These are phyloP conservation scores for Protobothrops flavoviridis DNA, from an alignment of 2,113 vertebrate species.

Conservation along the genomic window DNA sequence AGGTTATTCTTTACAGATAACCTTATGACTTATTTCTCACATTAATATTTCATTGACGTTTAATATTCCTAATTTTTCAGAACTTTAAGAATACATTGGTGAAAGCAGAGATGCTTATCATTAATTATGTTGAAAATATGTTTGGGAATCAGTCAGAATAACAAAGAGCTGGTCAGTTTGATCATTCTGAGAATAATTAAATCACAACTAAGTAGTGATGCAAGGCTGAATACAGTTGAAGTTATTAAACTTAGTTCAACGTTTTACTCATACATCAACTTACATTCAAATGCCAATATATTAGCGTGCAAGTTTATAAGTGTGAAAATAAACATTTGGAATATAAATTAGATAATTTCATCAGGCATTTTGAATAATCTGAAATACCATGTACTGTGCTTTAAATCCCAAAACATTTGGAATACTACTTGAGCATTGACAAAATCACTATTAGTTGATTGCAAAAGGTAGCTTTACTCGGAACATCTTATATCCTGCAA, in stretches of 20 bases:
- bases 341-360: background rate
- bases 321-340: background rate
- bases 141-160: background rate
- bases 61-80: background rate
- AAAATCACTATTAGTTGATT: background rate
- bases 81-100: background rate
- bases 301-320: background rate
- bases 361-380: background rate
- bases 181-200: background rate
- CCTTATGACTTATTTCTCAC: background rate
- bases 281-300: background rate
- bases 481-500: background rate
- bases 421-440: background rate
- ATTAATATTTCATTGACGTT: background rate
- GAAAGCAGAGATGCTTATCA: background rate
- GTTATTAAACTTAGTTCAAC: background rate
- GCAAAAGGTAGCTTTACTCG: background rate
- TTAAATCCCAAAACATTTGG: background rate
- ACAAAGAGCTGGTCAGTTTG: background rate
- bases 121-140: background rate
- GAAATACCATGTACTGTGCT: background rate
- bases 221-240: background rate
- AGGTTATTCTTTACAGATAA: background rate
- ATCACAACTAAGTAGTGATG: background rate
- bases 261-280: background rate